Conservation (phyloP, 2,888 invertebrate species). For the Shargacucullia verbasci region DNA sequence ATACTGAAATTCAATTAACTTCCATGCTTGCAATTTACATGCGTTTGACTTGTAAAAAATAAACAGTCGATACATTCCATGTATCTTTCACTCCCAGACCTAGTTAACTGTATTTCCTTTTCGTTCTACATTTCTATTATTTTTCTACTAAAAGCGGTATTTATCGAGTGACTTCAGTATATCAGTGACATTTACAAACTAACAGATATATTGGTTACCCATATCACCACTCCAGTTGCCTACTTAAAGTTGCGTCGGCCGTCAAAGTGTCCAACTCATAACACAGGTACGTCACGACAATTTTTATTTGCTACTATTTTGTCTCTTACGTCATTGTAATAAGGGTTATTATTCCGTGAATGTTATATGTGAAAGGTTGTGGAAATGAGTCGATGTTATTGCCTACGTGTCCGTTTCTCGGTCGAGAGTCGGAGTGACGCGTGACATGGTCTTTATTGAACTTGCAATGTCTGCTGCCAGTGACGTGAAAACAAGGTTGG, state of each 20-base stretch:
- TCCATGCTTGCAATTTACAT: slow-evolving; percentile 6
- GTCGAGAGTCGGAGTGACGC: slow-evolving; percentile 62
- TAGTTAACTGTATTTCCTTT: slow-evolving; percentile 6
- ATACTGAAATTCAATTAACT: slow-evolving; percentile 4
- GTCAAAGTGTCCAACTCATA: slow-evolving; percentile 83
- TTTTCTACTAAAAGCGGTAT: slow-evolving; percentile 3
- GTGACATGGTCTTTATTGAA: slow-evolving; percentile 74
- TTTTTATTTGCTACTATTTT: slow-evolving; percentile 34
- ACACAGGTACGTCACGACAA: slow-evolving; percentile 66
- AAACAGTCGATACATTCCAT: slow-evolving; percentile 6
- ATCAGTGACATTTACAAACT: slow-evolving; percentile 53
- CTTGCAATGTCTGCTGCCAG: slow-evolving; percentile 58
- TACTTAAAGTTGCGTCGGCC: slow-evolving; percentile 70
- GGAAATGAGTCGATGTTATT: slow-evolving; percentile 69
- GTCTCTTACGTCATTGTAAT: slow-evolving; percentile 19
- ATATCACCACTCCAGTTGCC: slow-evolving; percentile 70
- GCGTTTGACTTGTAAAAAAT: slow-evolving; percentile 20
- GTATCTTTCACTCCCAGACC: slow-evolving; percentile 23
- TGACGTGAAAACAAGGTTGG: slow-evolving; percentile 45
- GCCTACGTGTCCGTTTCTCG: slow-evolving; percentile 71
- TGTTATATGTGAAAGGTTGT: slow-evolving; percentile 36
- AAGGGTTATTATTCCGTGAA: slow-evolving; percentile 45
- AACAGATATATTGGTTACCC: slow-evolving; percentile 65
- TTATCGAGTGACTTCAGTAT: slow-evolving; percentile 13
- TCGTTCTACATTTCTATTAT: slow-evolving; percentile 25